phyloP scores from a whole-genome alignment of 2,113 vertebrate species.

The Sclerurus mexicanus region DNA sequence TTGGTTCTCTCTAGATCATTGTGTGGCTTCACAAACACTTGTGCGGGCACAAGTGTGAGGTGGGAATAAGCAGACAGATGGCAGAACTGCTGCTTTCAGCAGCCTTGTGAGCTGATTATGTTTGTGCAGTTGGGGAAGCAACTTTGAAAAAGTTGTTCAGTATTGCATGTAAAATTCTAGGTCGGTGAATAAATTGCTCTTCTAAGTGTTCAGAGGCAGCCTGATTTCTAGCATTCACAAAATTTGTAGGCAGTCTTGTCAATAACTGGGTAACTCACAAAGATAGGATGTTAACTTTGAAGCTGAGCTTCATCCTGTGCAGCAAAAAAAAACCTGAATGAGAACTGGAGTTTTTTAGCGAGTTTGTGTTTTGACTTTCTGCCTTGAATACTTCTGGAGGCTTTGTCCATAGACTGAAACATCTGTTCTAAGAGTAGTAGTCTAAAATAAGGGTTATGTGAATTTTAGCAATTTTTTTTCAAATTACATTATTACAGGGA shows the following conservation, averaged over 20 bases:
- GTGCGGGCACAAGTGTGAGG: slow-evolving; percentile 43
- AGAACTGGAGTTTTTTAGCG: background rate
- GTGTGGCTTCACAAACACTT: slow-evolving; percentile 29
- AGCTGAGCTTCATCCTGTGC: background rate
- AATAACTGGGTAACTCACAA: background rate
- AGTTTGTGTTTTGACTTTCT: background rate
- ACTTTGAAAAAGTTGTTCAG: slow-evolving; percentile 32
- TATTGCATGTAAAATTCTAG: background rate
- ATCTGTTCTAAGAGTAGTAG: background rate
- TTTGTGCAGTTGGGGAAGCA: slow-evolving; percentile 46
- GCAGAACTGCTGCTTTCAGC: slow-evolving; percentile 67
- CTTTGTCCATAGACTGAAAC: background rate
- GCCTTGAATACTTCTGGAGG: background rate
- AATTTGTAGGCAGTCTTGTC: background rate
- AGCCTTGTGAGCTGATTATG: slow-evolving; percentile 49
- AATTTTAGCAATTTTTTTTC: background rate
- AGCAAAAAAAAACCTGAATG: background rate
- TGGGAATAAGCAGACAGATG: slow-evolving; percentile 63
- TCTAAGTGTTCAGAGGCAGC: background rate
- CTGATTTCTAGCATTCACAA: background rate
- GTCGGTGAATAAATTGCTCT: background rate
- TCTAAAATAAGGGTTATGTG: background rate
- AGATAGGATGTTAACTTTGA: background rate
- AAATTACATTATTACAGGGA: background rate
- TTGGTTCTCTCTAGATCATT: background rate